These are phyloP conservation scores for Xylocopa sonorina DNA, from an alignment of 1,140 invertebrate genomes.

Conservation along the genomic window DNA sequence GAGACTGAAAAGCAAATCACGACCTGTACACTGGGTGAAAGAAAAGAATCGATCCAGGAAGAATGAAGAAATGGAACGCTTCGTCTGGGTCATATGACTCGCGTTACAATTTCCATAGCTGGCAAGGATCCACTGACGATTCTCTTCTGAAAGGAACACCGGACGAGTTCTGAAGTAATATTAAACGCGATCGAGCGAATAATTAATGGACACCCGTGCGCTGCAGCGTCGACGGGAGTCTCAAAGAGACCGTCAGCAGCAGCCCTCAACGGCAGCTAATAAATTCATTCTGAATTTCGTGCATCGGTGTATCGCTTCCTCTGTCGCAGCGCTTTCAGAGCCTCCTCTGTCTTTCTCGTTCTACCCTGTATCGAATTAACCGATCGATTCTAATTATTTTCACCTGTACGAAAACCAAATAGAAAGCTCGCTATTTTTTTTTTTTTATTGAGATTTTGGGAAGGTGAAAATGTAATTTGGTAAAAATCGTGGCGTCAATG, in stretches of 20 bases:
- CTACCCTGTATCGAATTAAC: not conserved
- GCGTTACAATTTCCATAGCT: no score
- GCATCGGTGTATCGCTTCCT: not conserved
- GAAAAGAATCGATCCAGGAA: not conserved
- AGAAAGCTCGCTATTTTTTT: not conserved
- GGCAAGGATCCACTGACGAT: no score
- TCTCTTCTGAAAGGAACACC: no score
- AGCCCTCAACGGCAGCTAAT: constrained; percentile 1
- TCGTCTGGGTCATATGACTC: no score
- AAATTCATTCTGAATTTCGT: constrained; percentile 39
- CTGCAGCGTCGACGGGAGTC: not conserved
- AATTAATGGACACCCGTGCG: constrained; percentile 1
- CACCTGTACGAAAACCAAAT: not conserved
- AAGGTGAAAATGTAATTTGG: no score
- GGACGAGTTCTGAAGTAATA: no score
- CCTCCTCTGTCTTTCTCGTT: not conserved
- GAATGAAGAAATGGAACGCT: no score
- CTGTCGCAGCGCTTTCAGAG: not conserved
- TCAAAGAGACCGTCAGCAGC: constrained; percentile 21
- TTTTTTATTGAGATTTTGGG: no score
- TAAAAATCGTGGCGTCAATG: no score
- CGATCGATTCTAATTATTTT: constrained; percentile 32
- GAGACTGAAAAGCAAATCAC: constrained; percentile 24
- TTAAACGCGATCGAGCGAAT: no score
- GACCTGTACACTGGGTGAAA: not conserved